Percentiles rank a stretch among this genome's conserved stretches.
phyloP scores from a whole-genome alignment of 1,140 invertebrate genomes.

The Papilio helenus region DNA sequence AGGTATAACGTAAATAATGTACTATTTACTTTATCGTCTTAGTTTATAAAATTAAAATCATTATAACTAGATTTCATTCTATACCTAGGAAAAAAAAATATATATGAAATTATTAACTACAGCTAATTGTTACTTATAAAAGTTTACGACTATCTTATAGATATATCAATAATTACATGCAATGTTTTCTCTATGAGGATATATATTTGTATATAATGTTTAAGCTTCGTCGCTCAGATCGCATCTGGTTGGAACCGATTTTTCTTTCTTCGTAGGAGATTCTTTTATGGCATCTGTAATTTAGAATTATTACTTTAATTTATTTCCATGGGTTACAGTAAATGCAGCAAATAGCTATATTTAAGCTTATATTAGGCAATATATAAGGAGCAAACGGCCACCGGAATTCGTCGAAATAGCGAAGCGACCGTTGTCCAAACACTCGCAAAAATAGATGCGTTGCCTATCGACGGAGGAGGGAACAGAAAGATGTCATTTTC shows the following conservation, averaged over 20 bases:
- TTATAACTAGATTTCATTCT: conserved; percentile 10
- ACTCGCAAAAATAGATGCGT: no score
- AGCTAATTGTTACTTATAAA: background rate
- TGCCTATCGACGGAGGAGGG: no score
- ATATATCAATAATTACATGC: background rate
- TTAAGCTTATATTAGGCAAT: no score
- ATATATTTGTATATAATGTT: conserved; percentile 30
- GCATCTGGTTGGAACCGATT: conserved; percentile 55
- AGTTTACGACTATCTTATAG: background rate
- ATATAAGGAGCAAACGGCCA: no score
- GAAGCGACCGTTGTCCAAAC: no score
- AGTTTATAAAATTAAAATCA: conserved; percentile 21
- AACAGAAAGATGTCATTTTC: no score
- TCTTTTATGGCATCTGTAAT: conserved; percentile 57
- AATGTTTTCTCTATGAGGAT: conserved; percentile 14
- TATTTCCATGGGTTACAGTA: no score
- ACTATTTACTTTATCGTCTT: conserved; percentile 24
- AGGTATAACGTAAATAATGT: conserved; percentile 36
- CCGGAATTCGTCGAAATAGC: no score
- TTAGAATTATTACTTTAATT: conserved; percentile 26
- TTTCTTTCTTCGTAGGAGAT: conserved; percentile 54
- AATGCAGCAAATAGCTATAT: no score
- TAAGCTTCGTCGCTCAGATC: conserved; percentile 55
- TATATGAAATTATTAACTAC: background rate
- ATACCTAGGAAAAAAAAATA: background rate